phyloP scores from a whole-genome alignment of 2,888 invertebrate genomes.

The Drosophila crucigera region DNA sequence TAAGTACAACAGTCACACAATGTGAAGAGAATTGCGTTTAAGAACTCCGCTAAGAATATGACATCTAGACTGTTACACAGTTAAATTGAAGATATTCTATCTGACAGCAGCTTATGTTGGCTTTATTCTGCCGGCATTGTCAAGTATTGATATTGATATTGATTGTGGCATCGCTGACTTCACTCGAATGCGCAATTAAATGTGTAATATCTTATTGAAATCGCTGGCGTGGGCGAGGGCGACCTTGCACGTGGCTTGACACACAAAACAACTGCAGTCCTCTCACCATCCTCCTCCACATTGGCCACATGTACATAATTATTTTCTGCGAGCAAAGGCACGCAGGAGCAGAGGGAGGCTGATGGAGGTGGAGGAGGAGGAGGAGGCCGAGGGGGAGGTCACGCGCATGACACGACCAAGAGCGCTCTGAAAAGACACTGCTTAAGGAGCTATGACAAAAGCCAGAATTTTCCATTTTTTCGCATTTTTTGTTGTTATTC shows the following conservation, averaged over 20 bases:
- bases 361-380: neutral
- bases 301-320: constrained; percentile 66
- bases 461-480: constrained; percentile 9
- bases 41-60: neutral
- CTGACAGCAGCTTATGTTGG: neutral
- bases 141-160: constrained; percentile 21
- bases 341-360: neutral
- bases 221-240: constrained; percentile 18
- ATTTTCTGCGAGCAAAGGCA: constrained; percentile 36
- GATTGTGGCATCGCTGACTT: constrained; percentile 49
- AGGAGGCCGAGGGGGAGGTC: constrained; percentile 19
- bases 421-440: constrained; percentile 31
- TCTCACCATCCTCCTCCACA: constrained; percentile 34
- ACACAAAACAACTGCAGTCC: constrained; percentile 50
- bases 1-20: neutral
- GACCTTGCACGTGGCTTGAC: constrained; percentile 63
- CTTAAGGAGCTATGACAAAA: constrained; percentile 38
- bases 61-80: neutral
- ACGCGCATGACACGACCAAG: constrained; percentile 52
- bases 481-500: constrained; percentile 13
- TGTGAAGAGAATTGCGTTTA: neutral
- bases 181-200: constrained; percentile 59
- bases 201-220: constrained; percentile 58
- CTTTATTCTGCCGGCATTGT: neutral
- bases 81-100: neutral